Percentiles rank a stretch among this genome's conserved stretches.
These are phyloP conservation scores for Cotesia glomerata DNA, from an alignment of 1,140 invertebrate species.

Conservation along the genomic window DNA sequence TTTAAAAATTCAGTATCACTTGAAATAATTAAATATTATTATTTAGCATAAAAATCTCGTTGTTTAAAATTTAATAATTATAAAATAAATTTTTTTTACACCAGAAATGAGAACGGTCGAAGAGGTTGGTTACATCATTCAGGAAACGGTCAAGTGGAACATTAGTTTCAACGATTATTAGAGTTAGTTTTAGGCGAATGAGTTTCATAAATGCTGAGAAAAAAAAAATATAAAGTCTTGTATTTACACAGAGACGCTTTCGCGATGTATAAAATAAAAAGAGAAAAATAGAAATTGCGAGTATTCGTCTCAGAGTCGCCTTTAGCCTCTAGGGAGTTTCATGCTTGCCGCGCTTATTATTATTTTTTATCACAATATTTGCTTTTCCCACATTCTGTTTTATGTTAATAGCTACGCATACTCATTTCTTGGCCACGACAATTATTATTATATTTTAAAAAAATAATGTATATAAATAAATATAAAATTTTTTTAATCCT, in stretches of 20 bases:
- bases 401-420: conserved; percentile 56
- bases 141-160: conserved; percentile 39
- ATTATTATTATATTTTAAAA: conserved; percentile 14
- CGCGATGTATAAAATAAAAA: conserved; percentile 1
- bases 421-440: not conserved
- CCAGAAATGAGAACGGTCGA: not conserved
- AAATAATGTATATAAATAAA: not conserved
- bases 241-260: conserved; percentile 43
- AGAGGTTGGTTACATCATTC: conserved; percentile 15
- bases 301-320: conserved; percentile 45
- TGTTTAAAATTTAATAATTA: not conserved
- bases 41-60: too few species aligned
- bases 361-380: conserved; percentile 64
- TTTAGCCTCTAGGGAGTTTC: conserved; percentile 38
- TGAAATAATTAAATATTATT: not conserved
- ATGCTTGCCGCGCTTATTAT: conserved; percentile 40
- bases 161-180: conserved; percentile 64
- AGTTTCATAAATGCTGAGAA: conserved; percentile 56
- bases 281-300: conserved; percentile 28
- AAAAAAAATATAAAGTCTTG: conserved; percentile 17
- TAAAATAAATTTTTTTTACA: not conserved
- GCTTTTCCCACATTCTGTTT: conserved; percentile 60
- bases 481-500: not conserved
- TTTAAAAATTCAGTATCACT: not conserved
- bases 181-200: conserved; percentile 61